Percentiles rank a stretch among this genome's conserved stretches.
These are phyloP conservation scores for Meteorus cinctellus DNA, from an alignment of 2,888 invertebrate genomes.

Conservation along the genomic window DNA sequence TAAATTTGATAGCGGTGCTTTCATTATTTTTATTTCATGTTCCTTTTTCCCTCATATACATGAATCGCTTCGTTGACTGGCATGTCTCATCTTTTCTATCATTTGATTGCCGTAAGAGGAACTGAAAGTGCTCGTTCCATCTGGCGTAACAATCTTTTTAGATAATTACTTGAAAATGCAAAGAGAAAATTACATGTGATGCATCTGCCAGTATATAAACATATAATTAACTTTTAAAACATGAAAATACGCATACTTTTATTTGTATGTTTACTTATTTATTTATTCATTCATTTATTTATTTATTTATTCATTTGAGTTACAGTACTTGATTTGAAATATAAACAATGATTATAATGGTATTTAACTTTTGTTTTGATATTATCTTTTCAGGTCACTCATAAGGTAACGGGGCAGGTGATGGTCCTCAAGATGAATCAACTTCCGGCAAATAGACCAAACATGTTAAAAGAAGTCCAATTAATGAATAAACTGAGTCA, in stretches of 20 bases:
- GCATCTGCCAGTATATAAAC: slow-evolving; percentile 16
- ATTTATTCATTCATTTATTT: slow-evolving; percentile 6
- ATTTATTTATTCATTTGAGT: not conserved
- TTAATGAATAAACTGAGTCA: slow-evolving; percentile 96
- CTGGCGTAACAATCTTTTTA: slow-evolving; percentile 35
- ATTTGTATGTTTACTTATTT: not conserved
- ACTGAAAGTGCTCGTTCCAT: slow-evolving; percentile 47
- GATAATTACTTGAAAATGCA: slow-evolving; percentile 32
- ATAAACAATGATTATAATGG: slow-evolving; percentile 5
- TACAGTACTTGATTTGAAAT: not conserved
- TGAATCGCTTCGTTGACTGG: slow-evolving; percentile 36
- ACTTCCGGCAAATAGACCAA: slow-evolving; percentile 93
- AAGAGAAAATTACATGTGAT: slow-evolving; percentile 23
- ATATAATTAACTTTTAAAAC: slow-evolving; percentile 13
- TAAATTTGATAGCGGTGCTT: slow-evolving; percentile 9
- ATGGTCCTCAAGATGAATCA: slow-evolving; percentile 99
- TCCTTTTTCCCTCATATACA: slow-evolving; percentile 16
- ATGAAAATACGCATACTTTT: not conserved
- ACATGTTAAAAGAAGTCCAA: slow-evolving; percentile 97
- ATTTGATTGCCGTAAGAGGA: slow-evolving; percentile 44
- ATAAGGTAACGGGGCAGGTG: slow-evolving; percentile 92
- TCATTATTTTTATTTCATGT: not conserved
- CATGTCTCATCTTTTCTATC: slow-evolving; percentile 39
- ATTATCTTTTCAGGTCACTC: slow-evolving; percentile 85
- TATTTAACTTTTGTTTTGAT: slow-evolving; percentile 10